Conservation (phyloP, 1,140 invertebrate species). For the Cylas formicarius region DNA sequence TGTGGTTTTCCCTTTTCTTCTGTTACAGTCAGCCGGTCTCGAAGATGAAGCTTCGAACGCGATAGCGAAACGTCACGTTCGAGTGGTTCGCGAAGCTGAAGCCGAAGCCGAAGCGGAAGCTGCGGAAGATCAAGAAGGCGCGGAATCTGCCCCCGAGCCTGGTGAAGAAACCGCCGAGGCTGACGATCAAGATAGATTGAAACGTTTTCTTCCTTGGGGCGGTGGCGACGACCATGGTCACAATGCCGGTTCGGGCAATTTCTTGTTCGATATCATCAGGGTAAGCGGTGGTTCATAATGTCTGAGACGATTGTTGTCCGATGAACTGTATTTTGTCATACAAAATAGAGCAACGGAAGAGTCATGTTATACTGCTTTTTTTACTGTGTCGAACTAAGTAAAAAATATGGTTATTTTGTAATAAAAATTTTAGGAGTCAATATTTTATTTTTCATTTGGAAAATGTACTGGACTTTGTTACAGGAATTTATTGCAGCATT, state of each 20-base stretch:
- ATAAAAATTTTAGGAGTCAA: no score
- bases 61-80: conserved; percentile 47
- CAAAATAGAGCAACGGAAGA: no score
- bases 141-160: conserved; percentile 46
- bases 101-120: conserved; percentile 38
- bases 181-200: conserved; percentile 71
- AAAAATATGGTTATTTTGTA: no score
- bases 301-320: no score
- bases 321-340: no score
- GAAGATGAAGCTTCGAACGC: conserved; percentile 42
- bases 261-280: conserved; percentile 79
- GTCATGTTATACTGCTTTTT: no score
- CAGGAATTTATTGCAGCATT: no score
- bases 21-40: conserved; percentile 44
- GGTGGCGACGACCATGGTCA: conserved; percentile 41
- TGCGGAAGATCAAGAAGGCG: conserved; percentile 45
- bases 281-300: conserved; percentile 57
- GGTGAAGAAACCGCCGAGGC: conserved; percentile 48
- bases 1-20: conserved; percentile 10
- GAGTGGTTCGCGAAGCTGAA: conserved; percentile 37
- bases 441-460: no score
- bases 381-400: no score
- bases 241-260: conserved; percentile 70
- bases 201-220: conserved; percentile 66
- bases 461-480: no score